A percentile compares a stretch with the other conserved stretches of the same genome.
phyloP scores from a whole-genome alignment of 2,888 invertebrate genomes.

The Metellina segmentata region DNA sequence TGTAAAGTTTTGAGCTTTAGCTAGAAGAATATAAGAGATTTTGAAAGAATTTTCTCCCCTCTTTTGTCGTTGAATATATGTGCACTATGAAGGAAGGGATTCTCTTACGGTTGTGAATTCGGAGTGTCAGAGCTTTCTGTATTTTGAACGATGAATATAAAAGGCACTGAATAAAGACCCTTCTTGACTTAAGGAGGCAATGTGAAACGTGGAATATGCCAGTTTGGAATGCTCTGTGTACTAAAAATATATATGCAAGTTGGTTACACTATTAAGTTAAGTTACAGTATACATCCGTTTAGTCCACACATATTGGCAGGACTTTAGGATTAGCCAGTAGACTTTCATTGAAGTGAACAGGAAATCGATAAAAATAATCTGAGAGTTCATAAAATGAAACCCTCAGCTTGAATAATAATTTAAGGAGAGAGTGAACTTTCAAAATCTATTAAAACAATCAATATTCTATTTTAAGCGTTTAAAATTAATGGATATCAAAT shows the following conservation, averaged over 20 bases:
- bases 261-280: conserved; percentile 44
- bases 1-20: conserved; percentile 47
- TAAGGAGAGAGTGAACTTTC: too few relatives aligned
- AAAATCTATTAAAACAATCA: too few relatives aligned
- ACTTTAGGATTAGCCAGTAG: neutral
- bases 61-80: conserved; percentile 60
- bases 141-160: conserved; percentile 64
- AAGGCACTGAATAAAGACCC: conserved; percentile 56
- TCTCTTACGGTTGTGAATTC: conserved; percentile 46
- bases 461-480: too few relatives aligned
- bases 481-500: too few relatives aligned
- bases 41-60: conserved; percentile 27
- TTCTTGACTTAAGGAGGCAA: conserved; percentile 45
- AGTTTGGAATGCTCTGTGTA: conserved; percentile 10
- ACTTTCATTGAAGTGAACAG: too few relatives aligned
- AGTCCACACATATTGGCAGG: neutral
- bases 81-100: conserved; percentile 42
- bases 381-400: too few relatives aligned
- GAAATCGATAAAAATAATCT: too few relatives aligned
- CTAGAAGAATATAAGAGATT: conserved; percentile 61
- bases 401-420: too few relatives aligned
- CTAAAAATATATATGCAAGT: conserved; percentile 26
- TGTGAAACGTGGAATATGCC: conserved; percentile 47
- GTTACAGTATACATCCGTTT: neutral
- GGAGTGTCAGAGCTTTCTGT: conserved; percentile 19